phyloP scores from a whole-genome alignment of 2,113 vertebrate species.

The Cervus canadensis region DNA sequence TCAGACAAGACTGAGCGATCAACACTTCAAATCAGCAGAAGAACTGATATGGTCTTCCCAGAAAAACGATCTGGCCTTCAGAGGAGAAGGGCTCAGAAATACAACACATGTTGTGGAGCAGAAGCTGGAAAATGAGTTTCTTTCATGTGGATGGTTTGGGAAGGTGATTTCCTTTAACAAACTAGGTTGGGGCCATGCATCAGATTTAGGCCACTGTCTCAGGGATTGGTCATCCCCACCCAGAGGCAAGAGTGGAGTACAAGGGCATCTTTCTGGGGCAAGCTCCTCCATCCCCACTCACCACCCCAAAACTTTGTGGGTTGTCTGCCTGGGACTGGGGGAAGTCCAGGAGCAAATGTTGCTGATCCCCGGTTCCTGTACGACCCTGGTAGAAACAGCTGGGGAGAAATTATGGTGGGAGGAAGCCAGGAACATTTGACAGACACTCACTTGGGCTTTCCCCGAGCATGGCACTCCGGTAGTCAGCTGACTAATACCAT shows the following conservation, averaged over 20 bases:
- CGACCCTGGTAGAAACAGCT: not conserved
- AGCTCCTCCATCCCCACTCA: not conserved
- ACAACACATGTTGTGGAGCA: not conserved
- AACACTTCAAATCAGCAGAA: not conserved
- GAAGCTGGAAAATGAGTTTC: not conserved
- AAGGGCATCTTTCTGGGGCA: not conserved
- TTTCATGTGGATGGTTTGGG: not conserved
- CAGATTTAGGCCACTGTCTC: not conserved
- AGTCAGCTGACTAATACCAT: slow-evolving; percentile 59
- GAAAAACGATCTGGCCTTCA: not conserved
- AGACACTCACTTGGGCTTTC: slow-evolving; percentile 44
- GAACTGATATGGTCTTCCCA: not conserved
- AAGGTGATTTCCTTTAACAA: not conserved
- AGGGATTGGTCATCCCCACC: not conserved
- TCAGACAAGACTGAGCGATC: not conserved
- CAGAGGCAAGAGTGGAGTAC: not conserved
- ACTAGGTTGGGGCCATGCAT: not conserved
- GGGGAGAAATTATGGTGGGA: slow-evolving; percentile 27
- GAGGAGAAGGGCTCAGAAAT: not conserved
- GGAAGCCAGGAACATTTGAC: slow-evolving; percentile 41
- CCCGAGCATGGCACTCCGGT: not conserved
- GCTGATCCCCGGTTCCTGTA: not conserved
- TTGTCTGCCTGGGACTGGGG: not conserved
- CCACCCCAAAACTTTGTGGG: not conserved
- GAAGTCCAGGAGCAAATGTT: not conserved